phyloP scores from a whole-genome alignment of 2,888 invertebrate species.

The Leucozona laternaria region DNA sequence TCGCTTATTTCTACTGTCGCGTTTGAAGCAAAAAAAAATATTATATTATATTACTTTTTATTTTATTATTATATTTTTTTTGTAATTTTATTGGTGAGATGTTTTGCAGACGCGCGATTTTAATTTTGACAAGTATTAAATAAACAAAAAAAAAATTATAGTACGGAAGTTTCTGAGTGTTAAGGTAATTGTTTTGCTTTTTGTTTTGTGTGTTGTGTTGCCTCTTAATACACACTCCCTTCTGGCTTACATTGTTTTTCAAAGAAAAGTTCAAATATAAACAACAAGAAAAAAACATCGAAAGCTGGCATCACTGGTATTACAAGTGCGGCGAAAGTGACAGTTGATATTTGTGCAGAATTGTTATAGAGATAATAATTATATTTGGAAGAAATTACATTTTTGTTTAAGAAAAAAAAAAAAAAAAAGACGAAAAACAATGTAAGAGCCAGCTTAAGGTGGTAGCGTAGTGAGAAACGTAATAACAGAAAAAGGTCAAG shows the following conservation, averaged over 20 bases:
- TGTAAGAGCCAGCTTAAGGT: slow-evolving; percentile 43
- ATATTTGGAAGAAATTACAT: slow-evolving; percentile 1
- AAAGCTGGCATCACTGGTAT: slow-evolving; percentile 22
- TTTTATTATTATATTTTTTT: slow-evolving; percentile 14
- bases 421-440: slow-evolving; percentile 68
- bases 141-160: slow-evolving; percentile 50
- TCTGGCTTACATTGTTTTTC: slow-evolving; percentile 59
- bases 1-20: slow-evolving; percentile 65
- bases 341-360: slow-evolving; percentile 11
- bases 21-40: slow-evolving; percentile 62
- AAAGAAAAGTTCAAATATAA: slow-evolving; percentile 1
- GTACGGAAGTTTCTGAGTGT: slow-evolving; percentile 63
- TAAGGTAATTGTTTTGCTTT: slow-evolving; percentile 67
- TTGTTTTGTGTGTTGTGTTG: slow-evolving; percentile 72
- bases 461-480: slow-evolving; percentile 66
- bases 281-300: slow-evolving; percentile 17
- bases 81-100: slow-evolving; percentile 43
- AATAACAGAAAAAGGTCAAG: slow-evolving; percentile 64
- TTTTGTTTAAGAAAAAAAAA: slow-evolving; percentile 21
- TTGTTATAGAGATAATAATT: slow-evolving; percentile 1
- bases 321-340: slow-evolving; percentile 15
- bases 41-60: slow-evolving; percentile 31
- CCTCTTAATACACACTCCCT: slow-evolving; percentile 53
- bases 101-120: slow-evolving; percentile 49
- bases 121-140: slow-evolving; percentile 59